phyloP scores from a whole-genome alignment of 2,888 invertebrate genomes.

The Cacoxenus indagator region DNA sequence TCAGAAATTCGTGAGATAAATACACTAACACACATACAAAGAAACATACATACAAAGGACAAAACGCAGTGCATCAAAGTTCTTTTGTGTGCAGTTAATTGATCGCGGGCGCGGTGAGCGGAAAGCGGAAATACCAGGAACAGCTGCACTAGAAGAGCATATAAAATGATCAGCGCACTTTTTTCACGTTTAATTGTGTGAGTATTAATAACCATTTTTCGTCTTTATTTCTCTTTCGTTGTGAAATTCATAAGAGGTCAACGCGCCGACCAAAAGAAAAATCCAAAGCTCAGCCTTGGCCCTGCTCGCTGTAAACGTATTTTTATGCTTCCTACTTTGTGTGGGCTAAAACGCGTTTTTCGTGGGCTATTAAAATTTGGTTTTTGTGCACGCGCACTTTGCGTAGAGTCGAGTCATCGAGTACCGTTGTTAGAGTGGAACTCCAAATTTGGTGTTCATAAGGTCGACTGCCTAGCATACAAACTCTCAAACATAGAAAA shows the following conservation, averaged over 20 bases:
- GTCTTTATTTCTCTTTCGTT: not conserved
- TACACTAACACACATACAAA: too few species aligned
- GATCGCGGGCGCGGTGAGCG: not conserved
- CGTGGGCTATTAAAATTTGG: not conserved
- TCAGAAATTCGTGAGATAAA: too few species aligned
- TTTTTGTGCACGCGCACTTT: not conserved
- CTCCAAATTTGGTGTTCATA: constrained; percentile 4
- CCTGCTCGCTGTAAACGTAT: constrained; percentile 29
- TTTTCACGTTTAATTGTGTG: constrained; percentile 69
- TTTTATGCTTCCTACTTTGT: constrained; percentile 55
- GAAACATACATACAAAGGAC: too few species aligned
- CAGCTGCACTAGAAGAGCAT: constrained; percentile 8
- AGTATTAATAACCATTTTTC: constrained; percentile 46
- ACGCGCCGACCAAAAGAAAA: not conserved
- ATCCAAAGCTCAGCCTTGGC: constrained; percentile 28
- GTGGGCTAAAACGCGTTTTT: constrained; percentile 35
- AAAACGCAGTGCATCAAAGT: too few species aligned
- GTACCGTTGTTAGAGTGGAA: constrained; percentile 4
- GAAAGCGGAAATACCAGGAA: not conserved
- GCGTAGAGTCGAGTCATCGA: not conserved
- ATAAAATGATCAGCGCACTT: constrained; percentile 68
- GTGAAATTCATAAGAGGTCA: not conserved
- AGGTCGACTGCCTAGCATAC: not conserved
- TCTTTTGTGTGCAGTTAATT: too few species aligned
- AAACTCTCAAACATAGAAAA: not conserved